These are phyloP conservation scores for Anthophora plumipes DNA, from an alignment of 2,888 invertebrate genomes.

Conservation along the genomic window DNA sequence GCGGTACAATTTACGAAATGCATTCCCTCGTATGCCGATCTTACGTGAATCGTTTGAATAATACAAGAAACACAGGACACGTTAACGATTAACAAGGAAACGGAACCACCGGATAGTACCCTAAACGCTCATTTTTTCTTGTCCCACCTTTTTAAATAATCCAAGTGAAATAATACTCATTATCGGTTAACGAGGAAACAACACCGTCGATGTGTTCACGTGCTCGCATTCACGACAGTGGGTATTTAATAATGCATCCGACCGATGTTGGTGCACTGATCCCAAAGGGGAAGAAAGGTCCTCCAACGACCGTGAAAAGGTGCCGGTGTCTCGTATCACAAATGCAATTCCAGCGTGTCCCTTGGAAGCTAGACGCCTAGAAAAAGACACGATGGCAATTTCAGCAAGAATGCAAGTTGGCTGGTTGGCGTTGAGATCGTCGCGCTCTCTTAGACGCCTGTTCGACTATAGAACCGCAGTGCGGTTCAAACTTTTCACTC, in stretches of 20 bases:
- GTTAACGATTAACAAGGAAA: neutral
- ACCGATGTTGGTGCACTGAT: conserved; percentile 34
- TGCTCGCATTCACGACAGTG: conserved; percentile 21
- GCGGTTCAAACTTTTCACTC: conserved; percentile 47
- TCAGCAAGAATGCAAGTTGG: conserved; percentile 30
- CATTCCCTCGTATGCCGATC: too few species aligned
- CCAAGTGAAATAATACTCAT: neutral
- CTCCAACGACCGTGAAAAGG: conserved; percentile 64
- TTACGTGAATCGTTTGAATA: too few species aligned
- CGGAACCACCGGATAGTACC: neutral
- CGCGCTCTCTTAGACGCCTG: conserved; percentile 7
- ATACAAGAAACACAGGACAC: too few species aligned
- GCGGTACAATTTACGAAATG: too few species aligned
- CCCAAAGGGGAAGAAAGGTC: conserved; percentile 52
- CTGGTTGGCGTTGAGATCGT: neutral
- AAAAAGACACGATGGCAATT: conserved; percentile 46
- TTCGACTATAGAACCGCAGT: conserved; percentile 28
- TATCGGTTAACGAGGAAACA: neutral
- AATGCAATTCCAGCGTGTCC: conserved; percentile 51
- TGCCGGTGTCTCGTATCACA: conserved; percentile 52
- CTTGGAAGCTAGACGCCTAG: conserved; percentile 23
- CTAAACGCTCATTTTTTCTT: neutral
- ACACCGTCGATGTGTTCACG: conserved; percentile 9
- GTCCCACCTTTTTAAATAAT: neutral
- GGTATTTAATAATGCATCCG: conserved; percentile 67